phyloP scores from a whole-genome alignment of 2,797 vertebrate genomes.

The Rhynchotus rufescens region DNA sequence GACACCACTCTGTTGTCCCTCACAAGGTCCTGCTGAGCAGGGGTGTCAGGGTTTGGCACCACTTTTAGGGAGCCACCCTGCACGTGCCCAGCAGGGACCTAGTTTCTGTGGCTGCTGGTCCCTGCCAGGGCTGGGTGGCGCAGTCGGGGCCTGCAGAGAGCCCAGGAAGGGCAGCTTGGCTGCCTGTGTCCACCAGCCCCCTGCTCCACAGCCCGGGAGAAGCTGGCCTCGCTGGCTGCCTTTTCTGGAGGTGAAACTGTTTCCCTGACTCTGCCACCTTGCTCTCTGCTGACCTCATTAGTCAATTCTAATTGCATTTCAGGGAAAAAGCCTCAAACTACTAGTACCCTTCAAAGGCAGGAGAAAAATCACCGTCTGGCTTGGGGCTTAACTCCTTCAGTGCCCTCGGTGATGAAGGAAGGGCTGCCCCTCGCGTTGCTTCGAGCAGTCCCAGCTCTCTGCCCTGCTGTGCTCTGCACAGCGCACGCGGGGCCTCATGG shows the following conservation, averaged over 20 bases:
- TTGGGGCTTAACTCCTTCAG: background rate
- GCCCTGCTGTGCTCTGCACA: background rate
- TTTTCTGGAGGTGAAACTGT: background rate
- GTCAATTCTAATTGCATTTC: background rate
- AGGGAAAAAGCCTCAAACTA: background rate
- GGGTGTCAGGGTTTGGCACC: background rate
- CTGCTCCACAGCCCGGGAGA: rapidly evolving
- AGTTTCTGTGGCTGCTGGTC: background rate
- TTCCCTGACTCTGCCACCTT: background rate
- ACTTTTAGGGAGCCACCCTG: rapidly evolving
- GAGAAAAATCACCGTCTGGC: background rate
- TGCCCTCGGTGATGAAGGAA: background rate
- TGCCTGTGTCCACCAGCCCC: background rate
- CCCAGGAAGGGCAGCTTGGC: background rate
- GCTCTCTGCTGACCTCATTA: background rate
- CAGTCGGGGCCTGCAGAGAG: background rate
- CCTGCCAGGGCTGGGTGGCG: background rate
- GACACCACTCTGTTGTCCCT: background rate
- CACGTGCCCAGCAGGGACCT: background rate
- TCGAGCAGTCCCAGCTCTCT: background rate
- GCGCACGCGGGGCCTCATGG: background rate
- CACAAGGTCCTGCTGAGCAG: background rate
- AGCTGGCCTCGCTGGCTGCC: background rate
- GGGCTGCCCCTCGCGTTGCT: background rate
- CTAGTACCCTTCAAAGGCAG: background rate